Base-by-base conservation (phyloP, 1,140 invertebrate species). In the Dendroctonus valens region DNA sequence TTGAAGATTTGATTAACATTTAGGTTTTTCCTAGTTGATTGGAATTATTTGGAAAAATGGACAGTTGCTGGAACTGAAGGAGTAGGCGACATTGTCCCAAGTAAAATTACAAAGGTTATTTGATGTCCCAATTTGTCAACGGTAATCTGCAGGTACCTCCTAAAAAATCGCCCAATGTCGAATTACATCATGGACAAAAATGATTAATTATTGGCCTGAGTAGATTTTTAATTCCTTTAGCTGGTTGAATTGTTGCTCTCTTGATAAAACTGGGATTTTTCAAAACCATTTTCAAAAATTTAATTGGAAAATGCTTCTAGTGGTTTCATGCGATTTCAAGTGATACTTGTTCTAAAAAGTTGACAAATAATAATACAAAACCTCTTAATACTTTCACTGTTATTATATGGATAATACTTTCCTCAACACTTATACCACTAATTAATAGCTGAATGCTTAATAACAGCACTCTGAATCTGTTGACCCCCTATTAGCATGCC, bases 381-480 rank as follows among this genome's bases (percentile, higher is more conserved):
- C 39, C 53, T 55, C 39, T 55, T 40, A 15, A 8, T 4, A 41
- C 53, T 55, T 55, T 55, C 53, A 55, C 53, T 55, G 37, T 55
- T 55, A 55, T 55, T 55, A 55, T 55, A 26, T 55, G 38, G 53
- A 39, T n/a, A 41, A 55, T 41, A 55, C 53, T 55, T 55, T 55
- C 53, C 53, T 55, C 37, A 55, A 55, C 41, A 55, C 53, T 55
- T 55, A 55, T 41, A 51, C 11, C 50, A 55, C 53, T 55, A 55
- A 55, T 55, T 55, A 55, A 55, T 41, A 15, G 53, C 53, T 55
- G 39, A 52, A 15, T 55, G 37, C 39, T 40, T 55, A 55, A 55
- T 55, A 11, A 55, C 53, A 55, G 37, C 26, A 55, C 53, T 55
- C 53, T 40, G 53, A 40, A 55, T 41, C 39, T 55, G 11, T 55